Evolutionary conservation across 2,113 vertebrate species (phyloP), one percentile per base, ranked within the genome.

Genomic region (Lipophrys pholis): DNA sequence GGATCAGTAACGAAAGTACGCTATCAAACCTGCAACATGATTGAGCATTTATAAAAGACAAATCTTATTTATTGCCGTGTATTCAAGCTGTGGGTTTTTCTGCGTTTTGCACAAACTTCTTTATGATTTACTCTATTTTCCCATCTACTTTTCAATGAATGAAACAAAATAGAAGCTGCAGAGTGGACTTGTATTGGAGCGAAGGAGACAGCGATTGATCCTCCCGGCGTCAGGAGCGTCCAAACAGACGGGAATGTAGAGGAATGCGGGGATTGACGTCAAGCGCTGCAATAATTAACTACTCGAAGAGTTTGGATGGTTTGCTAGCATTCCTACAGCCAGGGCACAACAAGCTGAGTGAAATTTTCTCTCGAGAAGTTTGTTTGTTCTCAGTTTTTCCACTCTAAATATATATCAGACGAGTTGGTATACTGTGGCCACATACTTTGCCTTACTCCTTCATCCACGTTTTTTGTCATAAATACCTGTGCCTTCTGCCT

Each of bases 201-300:
- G 52, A 54, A 73, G 43, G 36, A 69, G 39, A 11, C 75, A 67
- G 48, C 12, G 8, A 70, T 69, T 81, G 78, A 83, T 85, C 80
- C 52, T 76, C 73, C 57, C 61, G 35, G 69, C 71, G 51, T 84
- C 76, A 76, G 84, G 82, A 89, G 87, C 50, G 61, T 89, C 78
- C 83, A 87, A 89, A 80, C 81, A 85, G 72, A 71, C 21, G 48
- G 65, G 80, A 69, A 76, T 69, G 62, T 73, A 69, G 68, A 86
- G 83, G 90, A 87, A 90, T 88, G 81, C 69, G 57, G 66, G 51
- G 72, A 80, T n/a, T 92, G 91, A 93, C 89, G 84, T 89, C 89
- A 91, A 80, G 71, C 85, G 79, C 21, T 68, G 71, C 67, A 88
- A 76, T 88, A 87, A 86, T 81, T 67, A 82, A 83, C 59, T 48